Base-by-base conservation (phyloP, 1,140 invertebrate genomes). In the Panagrolaimus sp. region DNA sequence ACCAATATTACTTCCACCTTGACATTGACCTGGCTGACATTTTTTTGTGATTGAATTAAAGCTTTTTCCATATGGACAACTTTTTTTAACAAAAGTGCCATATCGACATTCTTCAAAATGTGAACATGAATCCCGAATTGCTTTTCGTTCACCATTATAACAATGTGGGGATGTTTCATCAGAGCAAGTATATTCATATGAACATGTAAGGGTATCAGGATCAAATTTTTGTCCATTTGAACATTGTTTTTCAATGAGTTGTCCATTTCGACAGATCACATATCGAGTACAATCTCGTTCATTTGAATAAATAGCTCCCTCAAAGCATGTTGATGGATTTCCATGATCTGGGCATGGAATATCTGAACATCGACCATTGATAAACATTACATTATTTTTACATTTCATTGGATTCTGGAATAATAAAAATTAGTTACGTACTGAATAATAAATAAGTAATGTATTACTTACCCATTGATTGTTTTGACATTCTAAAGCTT, bases 261-360 rank as follows among this genome's bases (percentile, higher is more conserved):
- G 51, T 20, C 51, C 51, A 5, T 27, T 27, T 25, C 27, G 51
- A 16, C 51, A 57, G 11, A 25, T 20, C 20, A 57, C 20, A 57
- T 57, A 57, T 20, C 51, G 51, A 20, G 51, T 23, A 16, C 51
- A 57, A 27, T 57, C 51, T 8, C 20, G 20, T 31, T n/a, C 25
- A 25, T n/a, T 31, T 47, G 43, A n/a, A 14, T 25, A 23, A 9
- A 57, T 42, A 23, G 42, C 53, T 23, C 66, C 66, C 62, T 67
- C 66, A 46, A 62, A 31, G 27, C 27, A 57, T 13, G 46, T 57
- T 44, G 25, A 31, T 1, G 66, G 25, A 16, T 20, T 42, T 25
- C 47, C 27, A 9, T 25, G 16, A 62, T 38, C 44, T 2, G 20
- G 20, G n/a, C 51, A 57, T 20, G 27, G 51, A 20, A 57, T 27